Base-by-base conservation (phyloP, 2,113 vertebrate genomes). In the Xiphorhynchus elegans region DNA sequence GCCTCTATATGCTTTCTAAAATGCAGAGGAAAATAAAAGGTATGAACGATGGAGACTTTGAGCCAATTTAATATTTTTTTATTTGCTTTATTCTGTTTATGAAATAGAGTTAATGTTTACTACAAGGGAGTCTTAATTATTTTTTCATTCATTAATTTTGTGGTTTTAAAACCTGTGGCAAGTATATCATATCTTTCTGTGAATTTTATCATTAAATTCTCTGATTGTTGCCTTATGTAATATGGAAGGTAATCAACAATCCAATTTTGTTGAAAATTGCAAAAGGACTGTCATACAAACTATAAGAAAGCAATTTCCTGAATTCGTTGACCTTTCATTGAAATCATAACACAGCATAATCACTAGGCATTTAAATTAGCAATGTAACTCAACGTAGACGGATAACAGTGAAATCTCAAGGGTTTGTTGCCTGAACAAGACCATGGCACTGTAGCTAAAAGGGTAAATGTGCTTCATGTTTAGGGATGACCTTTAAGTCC, bases 271-370 rank as follows among this genome's bases (percentile, higher is more conserved):
- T 90, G 80, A 92, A 97, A 97, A 97, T 40, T 12, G 0, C 84
- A 86, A 86, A 91, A 96, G 67, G 60, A 82, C 81, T 97, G 96
- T 94, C 97, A 96, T 93, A 93, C 90, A 93, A 91, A 44, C 52
- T 83, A n/a, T 66, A 60, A 83, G 89, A 97, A 96, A 81, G 52
- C 83, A 97, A 97, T 98, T 97, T 97, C 82, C 96, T 98, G 98
- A 97, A 98, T 98, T 96, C 97, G 96, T 98, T 98, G 97, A 98
- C 98, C 97, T 98, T 98, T 98, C 95, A 94, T 84, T 97, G 96
- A 91, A 97, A 97, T 95, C 87, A 96, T 96, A 98, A 96, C 95
- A 97, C 55, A 77, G 63, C 64, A 95, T 96, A 98, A 98, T 97
- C 97, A 96, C 94, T 91, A 97, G 80, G 82, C 87, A 97, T 98